A percentile compares a stretch with the other conserved stretches of the same genome.
Conservation (phyloP, 2,113 vertebrate genomes). For the Platysteira castanea region DNA sequence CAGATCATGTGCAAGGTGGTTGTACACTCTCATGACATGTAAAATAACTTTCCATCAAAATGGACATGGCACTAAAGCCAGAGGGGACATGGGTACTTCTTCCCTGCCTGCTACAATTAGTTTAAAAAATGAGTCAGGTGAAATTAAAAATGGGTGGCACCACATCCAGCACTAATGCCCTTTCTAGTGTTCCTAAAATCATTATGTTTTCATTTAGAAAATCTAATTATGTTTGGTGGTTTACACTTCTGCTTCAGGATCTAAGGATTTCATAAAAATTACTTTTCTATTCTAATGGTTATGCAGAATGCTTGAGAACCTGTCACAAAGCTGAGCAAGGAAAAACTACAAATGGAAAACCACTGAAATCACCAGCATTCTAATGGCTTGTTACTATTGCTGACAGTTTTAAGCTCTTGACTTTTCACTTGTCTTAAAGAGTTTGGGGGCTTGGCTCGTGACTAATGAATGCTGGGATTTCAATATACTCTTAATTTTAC, state of each 20-base stretch:
- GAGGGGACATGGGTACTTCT: not conserved
- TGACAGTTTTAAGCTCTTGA: not conserved
- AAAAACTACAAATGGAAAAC: not conserved
- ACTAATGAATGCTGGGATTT: not conserved
- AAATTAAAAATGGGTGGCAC: not conserved
- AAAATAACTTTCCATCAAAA: not conserved
- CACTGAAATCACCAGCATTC: not conserved
- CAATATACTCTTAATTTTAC: not conserved
- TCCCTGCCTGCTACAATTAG: not conserved
- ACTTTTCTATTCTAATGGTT: not conserved
- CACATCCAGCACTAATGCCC: not conserved
- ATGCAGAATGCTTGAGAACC: not conserved
- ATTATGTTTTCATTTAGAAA: not conserved
- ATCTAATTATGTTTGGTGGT: not conserved
- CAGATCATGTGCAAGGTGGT: not conserved
- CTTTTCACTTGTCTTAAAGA: not conserved
- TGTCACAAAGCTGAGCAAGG: not conserved
- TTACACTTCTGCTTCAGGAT: not conserved
- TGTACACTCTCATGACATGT: not conserved
- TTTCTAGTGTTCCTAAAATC: not conserved
- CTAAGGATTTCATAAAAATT: not conserved
- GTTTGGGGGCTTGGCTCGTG: not conserved
- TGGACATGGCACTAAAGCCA: not conserved
- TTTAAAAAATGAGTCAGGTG: not conserved
- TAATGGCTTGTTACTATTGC: not conserved